A percentile compares a stretch with the other conserved stretches of the same genome.
phyloP scores from a whole-genome alignment of 2,113 vertebrate species.

The Mesocricetus auratus region DNA sequence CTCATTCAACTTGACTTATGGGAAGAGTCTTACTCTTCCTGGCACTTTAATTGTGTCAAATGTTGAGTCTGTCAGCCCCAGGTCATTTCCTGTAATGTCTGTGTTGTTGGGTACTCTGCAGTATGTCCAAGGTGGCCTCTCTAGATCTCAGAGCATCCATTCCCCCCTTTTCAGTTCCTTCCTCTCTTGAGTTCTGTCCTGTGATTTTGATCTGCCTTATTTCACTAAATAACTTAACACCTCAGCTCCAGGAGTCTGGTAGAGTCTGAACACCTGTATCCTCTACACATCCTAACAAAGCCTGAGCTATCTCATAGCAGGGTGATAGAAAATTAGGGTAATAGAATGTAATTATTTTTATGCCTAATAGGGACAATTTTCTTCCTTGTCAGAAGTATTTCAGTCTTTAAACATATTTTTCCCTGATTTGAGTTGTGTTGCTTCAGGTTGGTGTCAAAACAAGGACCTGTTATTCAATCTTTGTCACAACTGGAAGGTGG shows the following conservation, averaged over 20 bases:
- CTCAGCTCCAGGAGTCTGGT: background rate
- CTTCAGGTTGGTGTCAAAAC: background rate
- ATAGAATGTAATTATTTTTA: background rate
- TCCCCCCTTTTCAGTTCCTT: background rate
- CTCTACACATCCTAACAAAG: background rate
- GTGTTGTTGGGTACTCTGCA: background rate
- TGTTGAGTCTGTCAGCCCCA: too few species aligned
- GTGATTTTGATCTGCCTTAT: background rate
- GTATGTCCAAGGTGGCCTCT: background rate
- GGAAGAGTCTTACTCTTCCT: background rate
- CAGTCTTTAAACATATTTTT: background rate
- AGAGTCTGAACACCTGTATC: background rate
- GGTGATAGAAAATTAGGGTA: background rate
- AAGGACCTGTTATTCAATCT: background rate
- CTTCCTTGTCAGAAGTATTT: background rate
- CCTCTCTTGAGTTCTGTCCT: background rate
- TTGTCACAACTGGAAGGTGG: background rate
- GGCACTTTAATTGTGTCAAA: background rate
- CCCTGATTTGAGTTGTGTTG: background rate
- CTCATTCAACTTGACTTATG: background rate
- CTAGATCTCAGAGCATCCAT: background rate
- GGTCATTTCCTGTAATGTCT: background rate
- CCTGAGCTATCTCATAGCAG: background rate
- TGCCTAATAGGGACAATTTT: background rate
- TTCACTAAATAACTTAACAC: background rate